Evolutionary conservation across 1,140 invertebrate genomes (phyloP).

Genomic region (Panulirus ornatus): DNA sequence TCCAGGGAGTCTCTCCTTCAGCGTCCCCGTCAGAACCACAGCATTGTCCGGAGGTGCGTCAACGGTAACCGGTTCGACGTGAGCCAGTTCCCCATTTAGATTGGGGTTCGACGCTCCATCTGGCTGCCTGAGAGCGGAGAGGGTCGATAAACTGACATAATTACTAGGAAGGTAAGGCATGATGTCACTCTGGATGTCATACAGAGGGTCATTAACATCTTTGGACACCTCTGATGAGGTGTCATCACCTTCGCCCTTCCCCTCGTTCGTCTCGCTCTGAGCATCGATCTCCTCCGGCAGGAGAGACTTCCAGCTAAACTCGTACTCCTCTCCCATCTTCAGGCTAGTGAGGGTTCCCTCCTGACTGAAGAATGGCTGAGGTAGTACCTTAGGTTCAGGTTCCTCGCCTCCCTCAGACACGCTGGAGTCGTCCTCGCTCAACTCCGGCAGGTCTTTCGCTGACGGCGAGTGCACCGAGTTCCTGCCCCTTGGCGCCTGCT

Average conservation of each 20-base stretch:
- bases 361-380: constrained; percentile 62
- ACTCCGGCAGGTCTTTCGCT: constrained; percentile 39
- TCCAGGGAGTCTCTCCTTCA: constrained; percentile 82
- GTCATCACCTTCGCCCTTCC: constrained; percentile 85
- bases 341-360: constrained; percentile 65
- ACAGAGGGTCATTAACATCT: constrained; percentile 71
- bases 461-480: constrained; percentile 64
- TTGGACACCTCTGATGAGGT: constrained; percentile 76
- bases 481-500: constrained; percentile 72
- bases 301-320: constrained; percentile 73
- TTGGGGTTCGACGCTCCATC: constrained; percentile 95
- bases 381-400: constrained; percentile 56
- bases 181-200: constrained; percentile 76
- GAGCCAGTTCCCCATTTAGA: constrained; percentile 77
- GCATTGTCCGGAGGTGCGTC: constrained; percentile 71
- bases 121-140: constrained; percentile 83
- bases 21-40: constrained; percentile 76
- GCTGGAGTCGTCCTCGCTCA: constrained; percentile 59
- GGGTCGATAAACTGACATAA: constrained; percentile 72
- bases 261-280: constrained; percentile 64
- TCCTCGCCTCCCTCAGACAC: constrained; percentile 58
- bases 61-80: constrained; percentile 66
- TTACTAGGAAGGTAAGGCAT: constrained; percentile 75
- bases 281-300: constrained; percentile 73
- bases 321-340: constrained; percentile 64